Conservation (phyloP, 2,797 vertebrate species). For the Pelochelys cantorii region DNA sequence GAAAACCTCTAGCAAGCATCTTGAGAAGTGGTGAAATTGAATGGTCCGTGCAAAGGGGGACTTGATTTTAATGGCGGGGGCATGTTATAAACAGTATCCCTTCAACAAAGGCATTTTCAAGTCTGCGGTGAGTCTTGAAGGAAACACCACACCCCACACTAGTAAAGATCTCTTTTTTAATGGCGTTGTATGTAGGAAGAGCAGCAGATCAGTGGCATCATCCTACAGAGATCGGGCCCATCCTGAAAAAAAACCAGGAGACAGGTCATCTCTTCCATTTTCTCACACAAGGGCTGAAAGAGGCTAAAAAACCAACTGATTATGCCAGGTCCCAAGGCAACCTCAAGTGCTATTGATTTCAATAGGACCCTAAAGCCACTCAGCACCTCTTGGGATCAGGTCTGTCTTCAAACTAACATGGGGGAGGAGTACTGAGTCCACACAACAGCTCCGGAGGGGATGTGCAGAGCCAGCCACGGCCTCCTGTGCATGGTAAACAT, state of each 20-base stretch:
- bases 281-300: neutral
- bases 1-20: constrained; percentile 27
- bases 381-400: neutral
- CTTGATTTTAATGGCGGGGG: constrained; percentile 10
- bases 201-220: neutral
- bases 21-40: constrained; percentile 41
- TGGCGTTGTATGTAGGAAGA: neutral
- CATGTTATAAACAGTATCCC: neutral
- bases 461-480: too few relatives aligned
- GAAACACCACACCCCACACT: neutral
- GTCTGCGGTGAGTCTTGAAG: neutral
- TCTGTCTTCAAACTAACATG: neutral
- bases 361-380: neutral
- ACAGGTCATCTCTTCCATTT: neutral
- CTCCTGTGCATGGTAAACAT: neutral
- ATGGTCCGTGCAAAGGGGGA: constrained; percentile 42
- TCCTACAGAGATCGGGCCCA: neutral
- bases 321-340: fast-evolving
- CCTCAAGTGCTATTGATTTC: neutral
- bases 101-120: neutral
- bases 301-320: neutral
- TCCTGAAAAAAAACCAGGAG: neutral
- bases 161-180: neutral
- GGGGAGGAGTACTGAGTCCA: neutral
- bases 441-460: too few relatives aligned